Conservation (phyloP, 2,888 invertebrate species). For the Subacronicta megacephala region DNA sequence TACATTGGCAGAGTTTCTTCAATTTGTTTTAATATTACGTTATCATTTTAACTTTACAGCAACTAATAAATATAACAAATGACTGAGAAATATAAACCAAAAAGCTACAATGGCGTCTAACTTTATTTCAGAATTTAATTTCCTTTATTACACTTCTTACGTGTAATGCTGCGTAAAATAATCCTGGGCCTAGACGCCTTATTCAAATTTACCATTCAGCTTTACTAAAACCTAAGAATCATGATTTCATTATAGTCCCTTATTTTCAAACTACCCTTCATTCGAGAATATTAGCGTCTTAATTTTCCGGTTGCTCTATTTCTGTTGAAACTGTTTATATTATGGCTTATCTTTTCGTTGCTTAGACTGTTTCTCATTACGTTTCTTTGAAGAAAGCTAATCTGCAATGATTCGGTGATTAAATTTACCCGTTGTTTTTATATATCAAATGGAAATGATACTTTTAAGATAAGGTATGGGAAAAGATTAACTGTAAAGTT, state of each 20-base stretch:
- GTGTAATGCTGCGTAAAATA: conserved; percentile 15
- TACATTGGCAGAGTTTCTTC: no score
- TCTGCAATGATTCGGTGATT: not conserved
- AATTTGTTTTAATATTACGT: no score
- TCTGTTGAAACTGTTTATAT: conserved; percentile 16
- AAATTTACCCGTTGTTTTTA: no score
- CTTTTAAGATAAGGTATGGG: no score
- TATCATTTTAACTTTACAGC: no score
- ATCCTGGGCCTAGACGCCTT: conserved; percentile 17
- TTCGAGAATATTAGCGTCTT: conserved; percentile 20
- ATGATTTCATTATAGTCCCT: conserved; percentile 22
- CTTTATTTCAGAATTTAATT: conserved; percentile 20
- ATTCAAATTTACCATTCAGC: conserved; percentile 16
- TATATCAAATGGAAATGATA: no score
- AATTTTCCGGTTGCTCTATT: conserved; percentile 24
- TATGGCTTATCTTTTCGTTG: conserved; percentile 21
- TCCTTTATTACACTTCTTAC: conserved; percentile 29
- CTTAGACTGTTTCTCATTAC: conserved; percentile 10
- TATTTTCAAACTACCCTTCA: conserved; percentile 25
- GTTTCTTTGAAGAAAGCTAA: conserved; percentile 8
- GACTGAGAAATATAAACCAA: no score
- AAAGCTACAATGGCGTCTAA: no score
- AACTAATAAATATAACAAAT: no score
- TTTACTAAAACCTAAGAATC: conserved; percentile 10
- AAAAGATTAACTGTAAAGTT: no score